Evolutionary conservation across 2,113 vertebrate species (phyloP), one percentile per base, ranked within the genome.

Genomic region (Triplophysa siluroides): DNA sequence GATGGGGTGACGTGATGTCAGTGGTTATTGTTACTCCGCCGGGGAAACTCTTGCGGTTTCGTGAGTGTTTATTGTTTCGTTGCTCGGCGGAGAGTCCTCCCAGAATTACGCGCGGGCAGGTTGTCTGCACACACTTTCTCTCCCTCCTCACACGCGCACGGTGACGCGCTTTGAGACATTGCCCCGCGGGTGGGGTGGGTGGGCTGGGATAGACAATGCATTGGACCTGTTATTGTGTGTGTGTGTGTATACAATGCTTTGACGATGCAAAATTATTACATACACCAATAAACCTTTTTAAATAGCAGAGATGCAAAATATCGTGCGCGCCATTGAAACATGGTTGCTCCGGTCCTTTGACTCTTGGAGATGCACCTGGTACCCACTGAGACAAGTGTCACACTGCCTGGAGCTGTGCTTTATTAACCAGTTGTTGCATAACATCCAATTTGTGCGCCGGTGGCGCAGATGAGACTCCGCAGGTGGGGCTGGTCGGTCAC

Each of bases 51-150:
- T 76, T 84, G 56, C 60, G 81, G 89, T 87, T 88, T 58, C 78
- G 43, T 52, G 87, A 86, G 83, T 91, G 91, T 91, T 89, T 91
- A 86, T 90, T 90, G 90, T 92, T 90, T 84, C 90, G 90, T 90
- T 91, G 91, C 92, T 92, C 89, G 52, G 85, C 77, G 73, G 80
- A 67, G 87, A 88, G 90, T 92, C 90, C 89, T 92, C 91, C 90
- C 88, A 90, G 83, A 84, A 83, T 84, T 85, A 81, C 83, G 84
- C 81, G 68, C 81, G 75, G 77, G 89, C 87, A 91, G 91, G 90
- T 91, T 91, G 87, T 67, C 65, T 47, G n/a, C 74, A 45, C 79
- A 64, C 63, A 74, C 80, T 71, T 63, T 76, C 80, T 81, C 82
- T 75, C 82, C 78, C 78, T 68, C 63, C 72, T 23, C 73, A 72